These are phyloP conservation scores for Otus scops DNA, from an alignment of 2,797 vertebrate genomes.

Conservation along the genomic window DNA sequence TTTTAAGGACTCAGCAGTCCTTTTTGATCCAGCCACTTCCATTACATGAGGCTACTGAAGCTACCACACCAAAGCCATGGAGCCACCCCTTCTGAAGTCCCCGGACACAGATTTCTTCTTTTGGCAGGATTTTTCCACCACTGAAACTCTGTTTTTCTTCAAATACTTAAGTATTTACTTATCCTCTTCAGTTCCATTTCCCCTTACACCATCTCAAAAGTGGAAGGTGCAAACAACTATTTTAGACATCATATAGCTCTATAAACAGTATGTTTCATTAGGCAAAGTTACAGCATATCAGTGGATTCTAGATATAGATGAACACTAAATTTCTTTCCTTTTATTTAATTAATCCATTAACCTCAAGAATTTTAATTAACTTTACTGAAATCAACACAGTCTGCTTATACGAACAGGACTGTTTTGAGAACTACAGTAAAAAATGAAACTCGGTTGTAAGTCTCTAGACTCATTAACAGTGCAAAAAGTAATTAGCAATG, in stretches of 20 bases:
- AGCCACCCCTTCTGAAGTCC: neutral
- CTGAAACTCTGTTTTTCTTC: neutral
- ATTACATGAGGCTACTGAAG: neutral
- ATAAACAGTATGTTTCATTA: constrained; percentile 4
- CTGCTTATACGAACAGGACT: constrained; percentile 36
- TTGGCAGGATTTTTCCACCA: neutral
- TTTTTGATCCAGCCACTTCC: constrained; percentile 27
- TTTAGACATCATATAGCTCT: neutral
- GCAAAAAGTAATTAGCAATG: constrained; percentile 59
- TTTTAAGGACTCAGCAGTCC: neutral
- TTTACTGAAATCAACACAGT: constrained; percentile 50
- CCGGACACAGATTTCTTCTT: neutral
- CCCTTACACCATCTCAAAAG: neutral
- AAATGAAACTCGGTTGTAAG: constrained; percentile 36
- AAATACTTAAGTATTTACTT: neutral
- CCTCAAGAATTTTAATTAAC: constrained; percentile 73
- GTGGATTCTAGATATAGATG: constrained; percentile 13
- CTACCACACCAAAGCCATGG: neutral
- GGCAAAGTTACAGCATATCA: constrained; percentile 7
- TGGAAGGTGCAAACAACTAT: neutral
- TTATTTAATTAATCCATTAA: constrained; percentile 73
- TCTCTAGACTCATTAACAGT: constrained; percentile 64
- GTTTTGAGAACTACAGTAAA: constrained; percentile 55
- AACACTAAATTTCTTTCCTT: constrained; percentile 38
- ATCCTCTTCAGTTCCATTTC: neutral